Evolutionary conservation across 2,888 invertebrate species (phyloP).

Genomic region (Drosophila tripunctata): DNA sequence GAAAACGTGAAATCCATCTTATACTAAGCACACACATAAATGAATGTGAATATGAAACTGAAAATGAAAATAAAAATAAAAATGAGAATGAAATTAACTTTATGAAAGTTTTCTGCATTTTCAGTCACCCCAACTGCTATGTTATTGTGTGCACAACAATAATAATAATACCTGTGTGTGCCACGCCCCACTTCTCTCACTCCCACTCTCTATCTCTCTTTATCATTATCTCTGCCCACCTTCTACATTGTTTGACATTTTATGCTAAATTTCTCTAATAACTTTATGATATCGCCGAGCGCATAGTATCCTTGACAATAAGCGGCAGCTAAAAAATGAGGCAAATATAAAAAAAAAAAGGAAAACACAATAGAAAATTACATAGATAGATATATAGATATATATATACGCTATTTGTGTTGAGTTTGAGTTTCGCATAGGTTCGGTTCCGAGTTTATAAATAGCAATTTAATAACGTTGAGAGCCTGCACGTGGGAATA

Average conservation of each 20-base stretch:
- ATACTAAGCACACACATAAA: slow-evolving; percentile 52
- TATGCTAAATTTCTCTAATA: slow-evolving; percentile 47
- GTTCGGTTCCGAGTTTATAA: slow-evolving; percentile 58
- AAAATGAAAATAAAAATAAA: slow-evolving; percentile 48
- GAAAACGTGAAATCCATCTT: slow-evolving; percentile 55
- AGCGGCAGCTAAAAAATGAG: neutral
- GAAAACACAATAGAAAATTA: slow-evolving; percentile 24
- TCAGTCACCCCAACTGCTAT: neutral
- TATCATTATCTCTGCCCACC: no score
- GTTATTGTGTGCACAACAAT: slow-evolving; percentile 7
- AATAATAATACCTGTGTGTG: slow-evolving; percentile 11
- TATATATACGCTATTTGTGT: neutral
- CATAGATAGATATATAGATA: slow-evolving; percentile 1
- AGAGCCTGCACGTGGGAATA: slow-evolving; percentile 75
- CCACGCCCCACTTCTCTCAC: slow-evolving; percentile 16
- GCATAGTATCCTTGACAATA: slow-evolving; percentile 54
- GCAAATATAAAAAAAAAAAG: slow-evolving; percentile 7
- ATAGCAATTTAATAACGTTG: slow-evolving; percentile 74
- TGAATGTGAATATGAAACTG: no score
- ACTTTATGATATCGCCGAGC: slow-evolving; percentile 45
- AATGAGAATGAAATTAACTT: slow-evolving; percentile 64
- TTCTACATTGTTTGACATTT: slow-evolving; percentile 20
- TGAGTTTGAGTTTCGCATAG: slow-evolving; percentile 18
- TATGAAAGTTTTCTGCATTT: slow-evolving; percentile 22
- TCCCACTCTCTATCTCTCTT: no score